Percentiles rank a stretch among this genome's conserved stretches.
Evolutionary conservation across 2,797 vertebrate species (phyloP).

Genomic region (Brotula barbata): DNA sequence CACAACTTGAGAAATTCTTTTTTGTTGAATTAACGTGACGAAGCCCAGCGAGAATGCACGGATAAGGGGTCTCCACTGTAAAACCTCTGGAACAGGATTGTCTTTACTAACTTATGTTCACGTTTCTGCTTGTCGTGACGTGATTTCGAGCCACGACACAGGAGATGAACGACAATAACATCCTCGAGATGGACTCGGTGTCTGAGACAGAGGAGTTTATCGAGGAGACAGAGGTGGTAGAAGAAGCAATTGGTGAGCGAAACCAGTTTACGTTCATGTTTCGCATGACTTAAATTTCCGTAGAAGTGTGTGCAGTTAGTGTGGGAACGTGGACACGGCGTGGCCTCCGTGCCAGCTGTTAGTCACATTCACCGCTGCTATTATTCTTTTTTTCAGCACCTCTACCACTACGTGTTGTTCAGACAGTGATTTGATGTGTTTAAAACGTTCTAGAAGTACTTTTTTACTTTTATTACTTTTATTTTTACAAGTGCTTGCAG

Average conservation of each 20-base stretch:
- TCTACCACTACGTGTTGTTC: too few relatives aligned
- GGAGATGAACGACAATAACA: slow-evolving; percentile 61
- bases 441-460: too few relatives aligned
- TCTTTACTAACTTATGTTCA: too few relatives aligned
- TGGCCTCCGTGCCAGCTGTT: not conserved
- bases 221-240: slow-evolving; percentile 43
- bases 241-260: slow-evolving; percentile 69
- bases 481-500: too few relatives aligned
- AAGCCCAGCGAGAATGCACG: slow-evolving; percentile 15
- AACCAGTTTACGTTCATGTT: not conserved
- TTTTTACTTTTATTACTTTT: too few relatives aligned
- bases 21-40: not conserved
- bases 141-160: not conserved
- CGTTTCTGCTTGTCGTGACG: not conserved
- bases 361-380: not conserved
- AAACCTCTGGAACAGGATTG: not conserved
- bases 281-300: not conserved
- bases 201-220: slow-evolving; percentile 48
- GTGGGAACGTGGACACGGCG: too few relatives aligned
- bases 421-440: too few relatives aligned
- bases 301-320: not conserved
- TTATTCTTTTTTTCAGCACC: not conserved
- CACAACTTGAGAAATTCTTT: slow-evolving; percentile 30
- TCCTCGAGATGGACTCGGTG: slow-evolving; percentile 68
- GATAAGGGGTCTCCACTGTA: not conserved